phyloP scores from a whole-genome alignment of 2,113 vertebrate species.

The Promerops cafer region DNA sequence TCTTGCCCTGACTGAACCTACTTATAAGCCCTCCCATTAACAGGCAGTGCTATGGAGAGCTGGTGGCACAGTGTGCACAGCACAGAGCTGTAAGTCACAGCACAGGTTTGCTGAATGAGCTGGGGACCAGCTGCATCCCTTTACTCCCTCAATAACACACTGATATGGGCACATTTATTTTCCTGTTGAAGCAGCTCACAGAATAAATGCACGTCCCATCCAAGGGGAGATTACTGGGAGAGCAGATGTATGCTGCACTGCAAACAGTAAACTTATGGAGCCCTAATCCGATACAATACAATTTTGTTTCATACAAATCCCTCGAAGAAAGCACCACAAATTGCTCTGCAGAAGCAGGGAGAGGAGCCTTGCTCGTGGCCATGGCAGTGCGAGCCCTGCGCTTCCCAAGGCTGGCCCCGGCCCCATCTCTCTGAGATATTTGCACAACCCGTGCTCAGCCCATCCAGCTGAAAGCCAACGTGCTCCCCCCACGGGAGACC shows the following conservation, averaged over 20 bases:
- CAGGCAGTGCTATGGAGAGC: background rate
- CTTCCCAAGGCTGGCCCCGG: background rate
- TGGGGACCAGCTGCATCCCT: slow-evolving; percentile 64
- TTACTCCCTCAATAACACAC: slow-evolving; percentile 58
- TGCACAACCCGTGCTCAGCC: background rate
- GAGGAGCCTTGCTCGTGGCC: background rate
- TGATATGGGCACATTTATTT: slow-evolving; percentile 56
- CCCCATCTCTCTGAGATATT: background rate
- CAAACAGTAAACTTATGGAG: slow-evolving; percentile 50
- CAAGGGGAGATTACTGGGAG: slow-evolving; percentile 29
- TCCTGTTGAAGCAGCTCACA: slow-evolving; percentile 37
- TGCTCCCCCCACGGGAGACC: background rate
- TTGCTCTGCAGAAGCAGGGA: background rate
- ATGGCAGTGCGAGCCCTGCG: rapidly evolving
- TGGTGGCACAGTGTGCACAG: background rate
- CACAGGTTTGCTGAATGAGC: slow-evolving; percentile 50
- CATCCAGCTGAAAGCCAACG: background rate
- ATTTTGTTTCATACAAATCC: slow-evolving; percentile 36
- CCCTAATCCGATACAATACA: slow-evolving; percentile 22
- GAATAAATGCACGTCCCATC: slow-evolving; percentile 3
- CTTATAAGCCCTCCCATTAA: slow-evolving; percentile 12
- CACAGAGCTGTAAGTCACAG: slow-evolving; percentile 49
- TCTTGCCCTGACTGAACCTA: slow-evolving; percentile 44
- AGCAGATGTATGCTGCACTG: slow-evolving; percentile 49
- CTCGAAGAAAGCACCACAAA: background rate